Conservation (phyloP, 2,888 invertebrate genomes). For the Lycocerus yunnanus region DNA sequence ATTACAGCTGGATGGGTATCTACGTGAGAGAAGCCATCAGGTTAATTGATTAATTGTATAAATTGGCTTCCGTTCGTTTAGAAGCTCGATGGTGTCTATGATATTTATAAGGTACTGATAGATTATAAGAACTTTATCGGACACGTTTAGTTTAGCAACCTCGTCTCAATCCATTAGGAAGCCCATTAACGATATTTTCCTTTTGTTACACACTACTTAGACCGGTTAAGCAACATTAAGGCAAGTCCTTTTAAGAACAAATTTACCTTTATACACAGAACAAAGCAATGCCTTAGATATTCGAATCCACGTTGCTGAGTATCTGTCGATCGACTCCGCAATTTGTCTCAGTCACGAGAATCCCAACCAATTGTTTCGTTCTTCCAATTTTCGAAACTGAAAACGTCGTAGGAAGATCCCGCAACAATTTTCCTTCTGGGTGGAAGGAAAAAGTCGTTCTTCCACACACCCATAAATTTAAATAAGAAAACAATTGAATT, state of each 20-base stretch:
- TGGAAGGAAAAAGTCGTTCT: background rate
- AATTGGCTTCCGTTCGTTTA: slow-evolving; percentile 35
- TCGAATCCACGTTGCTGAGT: slow-evolving; percentile 12
- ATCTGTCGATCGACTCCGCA: slow-evolving; percentile 19
- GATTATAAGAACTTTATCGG: slow-evolving; percentile 31
- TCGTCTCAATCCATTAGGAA: slow-evolving; percentile 29
- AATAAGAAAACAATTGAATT: background rate
- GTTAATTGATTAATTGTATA: slow-evolving; percentile 36
- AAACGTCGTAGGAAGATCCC: too few species aligned
- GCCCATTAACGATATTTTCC: slow-evolving; percentile 28
- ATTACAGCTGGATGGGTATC: slow-evolving; percentile 18
- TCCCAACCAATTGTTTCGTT: slow-evolving; percentile 11
- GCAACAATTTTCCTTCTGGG: background rate
- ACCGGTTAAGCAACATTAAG: slow-evolving; percentile 7
- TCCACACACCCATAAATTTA: background rate
- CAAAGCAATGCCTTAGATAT: slow-evolving; percentile 19
- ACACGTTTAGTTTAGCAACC: slow-evolving; percentile 29
- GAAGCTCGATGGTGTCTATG: slow-evolving; percentile 25
- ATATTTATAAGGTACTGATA: slow-evolving; percentile 31
- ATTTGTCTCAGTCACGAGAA: slow-evolving; percentile 29
- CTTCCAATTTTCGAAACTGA: background rate
- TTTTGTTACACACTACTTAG: slow-evolving; percentile 16
- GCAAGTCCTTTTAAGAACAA: slow-evolving; percentile 14
- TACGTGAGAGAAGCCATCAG: slow-evolving; percentile 28
- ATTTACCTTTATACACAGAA: slow-evolving; percentile 7